Conservation (phyloP, 1,140 invertebrate species). For the Marisa cornuarietis region DNA sequence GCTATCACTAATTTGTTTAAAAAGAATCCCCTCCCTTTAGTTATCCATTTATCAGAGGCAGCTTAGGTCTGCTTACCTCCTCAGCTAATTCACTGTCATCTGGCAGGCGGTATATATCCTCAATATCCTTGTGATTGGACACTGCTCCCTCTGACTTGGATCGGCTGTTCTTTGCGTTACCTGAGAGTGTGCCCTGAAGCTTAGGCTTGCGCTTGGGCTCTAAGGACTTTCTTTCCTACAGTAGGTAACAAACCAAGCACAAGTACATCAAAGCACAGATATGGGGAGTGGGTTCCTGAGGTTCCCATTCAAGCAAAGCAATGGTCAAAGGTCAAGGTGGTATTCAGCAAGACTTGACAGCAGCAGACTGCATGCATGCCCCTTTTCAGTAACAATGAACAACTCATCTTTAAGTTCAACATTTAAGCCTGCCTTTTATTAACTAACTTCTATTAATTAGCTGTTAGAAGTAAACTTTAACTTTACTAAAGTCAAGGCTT, state of each 20-base stretch:
- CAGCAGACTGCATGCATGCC: too few relatives aligned
- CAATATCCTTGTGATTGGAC: conserved; percentile 22
- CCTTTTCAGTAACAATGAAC: too few relatives aligned
- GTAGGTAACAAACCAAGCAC: background rate
- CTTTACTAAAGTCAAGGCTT: too few relatives aligned
- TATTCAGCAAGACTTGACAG: too few relatives aligned
- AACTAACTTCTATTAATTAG: too few relatives aligned
- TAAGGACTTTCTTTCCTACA: conserved; percentile 18
- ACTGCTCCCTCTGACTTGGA: conserved; percentile 20
- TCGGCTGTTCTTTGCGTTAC: conserved; percentile 12
- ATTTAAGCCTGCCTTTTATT: too few relatives aligned
- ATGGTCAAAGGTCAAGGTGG: background rate
- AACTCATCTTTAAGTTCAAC: too few relatives aligned
- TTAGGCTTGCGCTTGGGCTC: conserved; percentile 14
- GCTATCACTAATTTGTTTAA: too few relatives aligned
- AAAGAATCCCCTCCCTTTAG: too few relatives aligned
- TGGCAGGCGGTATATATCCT: conserved; percentile 19
- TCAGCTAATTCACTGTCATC: conserved; percentile 22
- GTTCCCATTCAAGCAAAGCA: background rate
- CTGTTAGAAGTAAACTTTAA: too few relatives aligned
- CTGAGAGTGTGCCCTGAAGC: conserved; percentile 6
- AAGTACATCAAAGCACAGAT: conserved; percentile 1
- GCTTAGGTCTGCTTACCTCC: conserved; percentile 4
- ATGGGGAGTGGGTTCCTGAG: background rate
- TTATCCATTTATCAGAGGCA: too few relatives aligned